Evolutionary conservation across 2,113 vertebrate species (phyloP).

Genomic region (Ginglymostoma cirratum): DNA sequence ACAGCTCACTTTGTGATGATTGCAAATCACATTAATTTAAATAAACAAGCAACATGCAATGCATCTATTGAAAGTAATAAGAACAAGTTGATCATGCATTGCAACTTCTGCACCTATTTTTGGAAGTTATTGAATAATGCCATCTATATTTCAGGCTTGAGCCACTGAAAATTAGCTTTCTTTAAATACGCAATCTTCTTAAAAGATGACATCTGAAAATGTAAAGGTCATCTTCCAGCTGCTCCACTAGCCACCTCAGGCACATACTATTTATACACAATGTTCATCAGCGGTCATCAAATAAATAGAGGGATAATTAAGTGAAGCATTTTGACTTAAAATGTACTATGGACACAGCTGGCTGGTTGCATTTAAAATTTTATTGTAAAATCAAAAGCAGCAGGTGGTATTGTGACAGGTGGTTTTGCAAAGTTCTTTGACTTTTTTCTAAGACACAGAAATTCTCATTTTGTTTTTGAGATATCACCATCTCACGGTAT

Average conservation of each 20-base stretch:
- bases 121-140: background rate
- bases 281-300: background rate
- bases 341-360: background rate
- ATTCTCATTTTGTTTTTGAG: background rate
- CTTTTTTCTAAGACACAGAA: too few species aligned
- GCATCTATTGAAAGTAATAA: background rate
- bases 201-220: background rate
- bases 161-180: background rate
- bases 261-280: background rate
- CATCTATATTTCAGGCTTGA: background rate
- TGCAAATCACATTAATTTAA: background rate
- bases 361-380: background rate
- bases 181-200: background rate
- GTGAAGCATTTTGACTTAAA: background rate
- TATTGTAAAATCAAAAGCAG: background rate
- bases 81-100: background rate
- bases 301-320: background rate
- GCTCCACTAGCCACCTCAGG: background rate
- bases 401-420: background rate
- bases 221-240: background rate
- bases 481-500: background rate
- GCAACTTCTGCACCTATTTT: background rate
- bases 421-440: background rate
- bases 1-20: background rate
- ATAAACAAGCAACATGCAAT: background rate